A percentile compares a stretch with the other conserved stretches of the same genome.
These are phyloP conservation scores for Trematomus bernacchii DNA, from an alignment of 2,797 vertebrate species.

Conservation along the genomic window DNA sequence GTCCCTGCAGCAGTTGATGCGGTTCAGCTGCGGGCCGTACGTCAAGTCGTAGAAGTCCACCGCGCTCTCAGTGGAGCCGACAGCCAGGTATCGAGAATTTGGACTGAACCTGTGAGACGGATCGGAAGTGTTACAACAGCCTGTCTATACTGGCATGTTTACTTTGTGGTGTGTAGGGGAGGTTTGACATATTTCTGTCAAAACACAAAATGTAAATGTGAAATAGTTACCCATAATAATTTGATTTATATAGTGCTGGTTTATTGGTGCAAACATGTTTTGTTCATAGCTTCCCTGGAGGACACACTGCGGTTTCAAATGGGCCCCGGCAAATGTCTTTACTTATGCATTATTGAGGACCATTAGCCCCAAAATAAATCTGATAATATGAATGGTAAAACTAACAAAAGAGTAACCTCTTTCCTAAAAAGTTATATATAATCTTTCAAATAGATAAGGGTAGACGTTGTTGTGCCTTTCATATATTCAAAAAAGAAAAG, in stretches of 20 bases:
- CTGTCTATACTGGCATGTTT: background rate
- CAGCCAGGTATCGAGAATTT: conserved; percentile 94
- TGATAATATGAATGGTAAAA: background rate
- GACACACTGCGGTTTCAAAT: background rate
- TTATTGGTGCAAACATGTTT: background rate
- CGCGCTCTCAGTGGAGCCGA: conserved; percentile 94
- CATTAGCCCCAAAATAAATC: background rate
- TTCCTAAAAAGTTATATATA: background rate
- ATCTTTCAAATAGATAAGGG: background rate
- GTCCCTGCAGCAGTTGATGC: conserved; percentile 96
- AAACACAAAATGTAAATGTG: background rate
- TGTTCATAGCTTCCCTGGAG: background rate
- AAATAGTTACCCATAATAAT: background rate
- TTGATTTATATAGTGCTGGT: background rate
- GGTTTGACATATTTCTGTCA: background rate
- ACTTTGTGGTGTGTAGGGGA: background rate
- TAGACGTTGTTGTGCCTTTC: background rate
- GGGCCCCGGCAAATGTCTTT: background rate
- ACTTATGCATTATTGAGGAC: background rate
- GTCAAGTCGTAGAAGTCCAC: conserved; percentile 96
- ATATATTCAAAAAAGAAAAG: background rate
- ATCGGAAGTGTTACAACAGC: background rate
- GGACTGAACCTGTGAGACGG: conserved; percentile 92
- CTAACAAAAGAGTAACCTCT: background rate
- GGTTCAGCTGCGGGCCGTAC: conserved; percentile 92